Conservation (phyloP, 64 coral and sea anemone genomes). For the Cladopsammia gracilis region DNA sequence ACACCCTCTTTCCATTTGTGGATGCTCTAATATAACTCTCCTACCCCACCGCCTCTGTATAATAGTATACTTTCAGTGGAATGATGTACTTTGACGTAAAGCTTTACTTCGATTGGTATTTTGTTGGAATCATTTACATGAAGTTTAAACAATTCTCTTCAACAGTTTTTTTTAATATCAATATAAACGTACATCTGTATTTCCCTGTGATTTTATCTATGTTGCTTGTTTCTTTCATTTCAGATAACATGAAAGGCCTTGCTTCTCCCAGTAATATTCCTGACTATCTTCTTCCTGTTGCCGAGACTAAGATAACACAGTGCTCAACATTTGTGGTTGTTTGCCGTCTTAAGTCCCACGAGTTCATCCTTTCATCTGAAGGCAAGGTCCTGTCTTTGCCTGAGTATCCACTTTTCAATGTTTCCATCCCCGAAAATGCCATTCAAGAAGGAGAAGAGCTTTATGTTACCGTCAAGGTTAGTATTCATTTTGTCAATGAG, state of each 20-base stretch:
- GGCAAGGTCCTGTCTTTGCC: not conserved
- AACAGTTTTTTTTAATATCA: no score
- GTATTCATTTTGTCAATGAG: not conserved
- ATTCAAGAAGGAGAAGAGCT: slow-evolving; percentile 12
- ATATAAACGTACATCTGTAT: no score
- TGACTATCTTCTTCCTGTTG: slow-evolving; percentile 59
- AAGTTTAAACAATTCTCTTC: no score
- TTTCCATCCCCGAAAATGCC: slow-evolving; percentile 30
- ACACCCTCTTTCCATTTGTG: no score
- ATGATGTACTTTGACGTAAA: no score
- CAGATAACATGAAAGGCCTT: slow-evolving; percentile 32
- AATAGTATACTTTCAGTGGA: no score
- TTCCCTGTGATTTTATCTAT: no score
- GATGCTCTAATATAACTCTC: no score
- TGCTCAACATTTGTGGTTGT: slow-evolving; percentile 67
- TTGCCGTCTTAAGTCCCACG: slow-evolving; percentile 52
- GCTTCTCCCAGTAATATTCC: slow-evolving; percentile 26
- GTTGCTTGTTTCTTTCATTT: not conserved
- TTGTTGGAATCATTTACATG: no score
- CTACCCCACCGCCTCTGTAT: no score
- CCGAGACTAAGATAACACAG: slow-evolving; percentile 27
- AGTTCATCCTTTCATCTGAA: not conserved
- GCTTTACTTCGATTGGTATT: no score
- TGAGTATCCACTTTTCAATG: slow-evolving; percentile 25
- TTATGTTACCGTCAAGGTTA: not conserved